Evolutionary conservation across 1,140 invertebrate species (phyloP).

Genomic region (Hycleus cichorii): DNA sequence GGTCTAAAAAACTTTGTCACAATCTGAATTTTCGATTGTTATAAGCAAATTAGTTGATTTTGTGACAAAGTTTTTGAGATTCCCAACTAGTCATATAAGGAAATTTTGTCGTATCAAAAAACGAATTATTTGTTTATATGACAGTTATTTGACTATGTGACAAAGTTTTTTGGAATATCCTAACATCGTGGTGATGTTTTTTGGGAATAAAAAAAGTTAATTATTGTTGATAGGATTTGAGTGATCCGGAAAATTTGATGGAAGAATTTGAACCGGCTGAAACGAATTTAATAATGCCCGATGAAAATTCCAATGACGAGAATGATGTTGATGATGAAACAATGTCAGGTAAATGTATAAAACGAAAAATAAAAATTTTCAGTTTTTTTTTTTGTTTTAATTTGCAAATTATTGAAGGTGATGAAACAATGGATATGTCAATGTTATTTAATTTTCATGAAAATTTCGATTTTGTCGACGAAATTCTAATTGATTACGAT

Average conservation of each 20-base stretch:
- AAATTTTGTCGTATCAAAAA: too few relatives aligned
- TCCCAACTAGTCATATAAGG: too few relatives aligned
- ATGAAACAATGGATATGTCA: background rate
- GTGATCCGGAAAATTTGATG: conserved; percentile 57
- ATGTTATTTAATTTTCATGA: background rate
- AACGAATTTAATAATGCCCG: conserved; percentile 40
- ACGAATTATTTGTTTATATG: too few relatives aligned
- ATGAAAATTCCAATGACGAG: conserved; percentile 39
- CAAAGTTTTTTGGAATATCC: too few relatives aligned
- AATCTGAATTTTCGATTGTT: too few relatives aligned
- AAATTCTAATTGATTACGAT: background rate
- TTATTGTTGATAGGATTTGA: conserved; percentile 50
- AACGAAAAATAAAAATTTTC: background rate
- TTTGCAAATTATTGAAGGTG: conserved; percentile 9
- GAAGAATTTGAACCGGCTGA: conserved; percentile 47
- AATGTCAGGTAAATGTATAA: conserved; percentile 58
- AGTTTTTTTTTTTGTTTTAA: conserved; percentile 2
- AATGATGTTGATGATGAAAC: conserved; percentile 56
- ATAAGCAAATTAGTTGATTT: too few relatives aligned
- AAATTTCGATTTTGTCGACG: background rate
- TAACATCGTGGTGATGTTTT: too few relatives aligned
- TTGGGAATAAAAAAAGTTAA: too few relatives aligned
- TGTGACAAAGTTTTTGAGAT: too few relatives aligned
- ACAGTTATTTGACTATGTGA: too few relatives aligned
- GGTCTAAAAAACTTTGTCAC: background rate